Evolutionary conservation across 2,797 vertebrate genomes (phyloP).

Genomic region (Chloroceryle amazona): DNA sequence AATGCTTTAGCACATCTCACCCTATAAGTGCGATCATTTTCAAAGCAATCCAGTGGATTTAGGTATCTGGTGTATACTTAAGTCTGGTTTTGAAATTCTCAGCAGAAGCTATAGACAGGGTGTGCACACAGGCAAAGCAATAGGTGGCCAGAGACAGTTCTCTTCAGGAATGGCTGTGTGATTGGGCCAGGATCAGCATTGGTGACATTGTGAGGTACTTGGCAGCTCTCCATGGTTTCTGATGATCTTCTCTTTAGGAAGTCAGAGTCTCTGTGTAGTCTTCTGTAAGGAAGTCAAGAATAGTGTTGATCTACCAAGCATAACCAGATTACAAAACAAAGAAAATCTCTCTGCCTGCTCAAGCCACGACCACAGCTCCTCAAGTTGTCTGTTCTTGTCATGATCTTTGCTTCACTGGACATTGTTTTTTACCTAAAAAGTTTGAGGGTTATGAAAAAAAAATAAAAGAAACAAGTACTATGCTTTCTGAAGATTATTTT

Average conservation of each 20-base stretch:
- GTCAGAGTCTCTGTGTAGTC: neutral
- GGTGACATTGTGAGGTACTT: neutral
- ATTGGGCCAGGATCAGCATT: neutral
- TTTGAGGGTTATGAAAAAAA: neutral
- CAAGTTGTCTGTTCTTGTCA: neutral
- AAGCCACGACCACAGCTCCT: neutral
- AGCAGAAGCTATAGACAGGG: neutral
- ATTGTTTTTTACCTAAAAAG: neutral
- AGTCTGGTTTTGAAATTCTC: neutral
- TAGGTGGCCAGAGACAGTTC: neutral
- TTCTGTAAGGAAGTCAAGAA: neutral
- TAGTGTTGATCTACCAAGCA: neutral
- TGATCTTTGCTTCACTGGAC: neutral
- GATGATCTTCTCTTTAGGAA: neutral
- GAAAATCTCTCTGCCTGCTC: neutral
- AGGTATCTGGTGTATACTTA: neutral
- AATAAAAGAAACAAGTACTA: neutral
- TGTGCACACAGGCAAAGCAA: neutral
- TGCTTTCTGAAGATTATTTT: neutral
- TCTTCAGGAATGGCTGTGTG: neutral
- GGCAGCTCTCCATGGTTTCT: neutral
- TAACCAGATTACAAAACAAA: neutral
- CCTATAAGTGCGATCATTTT: neutral
- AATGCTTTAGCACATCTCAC: neutral
- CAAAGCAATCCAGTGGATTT: neutral